Evolutionary conservation across 2,113 vertebrate genomes (phyloP).

Genomic region (Tragulus kanchil): DNA sequence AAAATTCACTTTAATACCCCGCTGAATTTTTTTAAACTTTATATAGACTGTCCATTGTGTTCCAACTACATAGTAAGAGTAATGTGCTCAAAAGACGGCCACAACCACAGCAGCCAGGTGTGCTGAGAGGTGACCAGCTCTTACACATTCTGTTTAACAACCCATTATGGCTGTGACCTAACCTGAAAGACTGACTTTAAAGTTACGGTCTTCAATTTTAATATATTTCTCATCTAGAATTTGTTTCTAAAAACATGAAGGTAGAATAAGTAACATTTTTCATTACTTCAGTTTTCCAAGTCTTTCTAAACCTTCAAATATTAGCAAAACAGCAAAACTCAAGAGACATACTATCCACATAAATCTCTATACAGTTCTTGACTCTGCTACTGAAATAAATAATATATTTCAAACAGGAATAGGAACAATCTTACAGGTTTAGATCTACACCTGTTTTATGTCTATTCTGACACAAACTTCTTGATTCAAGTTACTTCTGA

Average conservation of each 20-base stretch:
- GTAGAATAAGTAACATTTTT: constrained; percentile 44
- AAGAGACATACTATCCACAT: constrained; percentile 9
- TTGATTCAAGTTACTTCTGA: constrained; percentile 69
- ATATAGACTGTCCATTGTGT: background rate
- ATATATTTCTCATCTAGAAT: constrained; percentile 20
- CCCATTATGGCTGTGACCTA: too few species aligned
- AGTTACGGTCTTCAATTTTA: constrained; percentile 22
- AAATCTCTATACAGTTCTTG: constrained; percentile 56
- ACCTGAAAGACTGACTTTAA: constrained; percentile 12
- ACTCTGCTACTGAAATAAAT: constrained; percentile 49
- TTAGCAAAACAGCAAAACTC: constrained; percentile 63
- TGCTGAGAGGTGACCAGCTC: background rate
- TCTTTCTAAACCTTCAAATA: constrained; percentile 40
- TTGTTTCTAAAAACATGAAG: constrained; percentile 59
- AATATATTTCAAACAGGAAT: constrained; percentile 54
- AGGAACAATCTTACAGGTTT: constrained; percentile 48
- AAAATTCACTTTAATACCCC: background rate
- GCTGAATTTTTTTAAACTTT: background rate
- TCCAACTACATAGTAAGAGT: background rate
- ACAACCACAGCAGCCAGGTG: background rate
- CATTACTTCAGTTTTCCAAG: constrained; percentile 40
- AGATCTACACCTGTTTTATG: constrained; percentile 48
- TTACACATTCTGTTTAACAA: constrained; percentile 18
- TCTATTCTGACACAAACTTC: constrained; percentile 64
- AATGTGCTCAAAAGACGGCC: background rate